Conservation (phyloP, 2,888 invertebrate genomes). For the Pandemis cinnamomeana region DNA sequence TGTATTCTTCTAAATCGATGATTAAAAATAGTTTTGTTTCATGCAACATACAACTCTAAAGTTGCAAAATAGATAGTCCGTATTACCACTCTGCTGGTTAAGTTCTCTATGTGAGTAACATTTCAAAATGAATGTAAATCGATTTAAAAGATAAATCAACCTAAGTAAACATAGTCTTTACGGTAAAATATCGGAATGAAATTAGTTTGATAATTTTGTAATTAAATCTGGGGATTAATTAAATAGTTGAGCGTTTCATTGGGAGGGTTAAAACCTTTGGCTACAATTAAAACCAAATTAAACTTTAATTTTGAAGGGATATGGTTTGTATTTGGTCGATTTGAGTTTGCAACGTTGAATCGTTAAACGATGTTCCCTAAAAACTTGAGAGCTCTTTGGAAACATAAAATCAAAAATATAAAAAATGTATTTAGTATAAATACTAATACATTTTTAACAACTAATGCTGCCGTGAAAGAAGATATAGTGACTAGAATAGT, state of each 20-base stretch:
- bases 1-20: too few relatives aligned
- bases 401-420: too few relatives aligned
- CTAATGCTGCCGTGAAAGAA: too few relatives aligned
- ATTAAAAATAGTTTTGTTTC: too few relatives aligned
- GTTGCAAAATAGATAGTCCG: too few relatives aligned
- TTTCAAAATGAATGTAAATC: background rate
- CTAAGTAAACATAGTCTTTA: background rate
- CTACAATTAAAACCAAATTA: background rate
- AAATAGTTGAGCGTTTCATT: conserved; percentile 17
- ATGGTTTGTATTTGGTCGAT: conserved; percentile 2
- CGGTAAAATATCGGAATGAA: background rate
- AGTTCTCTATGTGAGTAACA: background rate
- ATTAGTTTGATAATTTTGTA: conserved; percentile 2
- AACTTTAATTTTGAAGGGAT: background rate
- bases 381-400: background rate
- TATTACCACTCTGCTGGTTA: too few relatives aligned
- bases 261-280: background rate
- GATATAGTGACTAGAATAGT: too few relatives aligned
- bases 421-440: too few relatives aligned
- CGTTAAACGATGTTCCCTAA: background rate
- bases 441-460: too few relatives aligned
- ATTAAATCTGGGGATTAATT: conserved; percentile 14
- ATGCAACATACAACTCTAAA: too few relatives aligned
- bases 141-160: background rate
- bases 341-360: background rate